Evolutionary conservation across 2,888 invertebrate species (phyloP), one percentile per base, ranked within the genome.

Genomic region (Mayetiola destructor): DNA sequence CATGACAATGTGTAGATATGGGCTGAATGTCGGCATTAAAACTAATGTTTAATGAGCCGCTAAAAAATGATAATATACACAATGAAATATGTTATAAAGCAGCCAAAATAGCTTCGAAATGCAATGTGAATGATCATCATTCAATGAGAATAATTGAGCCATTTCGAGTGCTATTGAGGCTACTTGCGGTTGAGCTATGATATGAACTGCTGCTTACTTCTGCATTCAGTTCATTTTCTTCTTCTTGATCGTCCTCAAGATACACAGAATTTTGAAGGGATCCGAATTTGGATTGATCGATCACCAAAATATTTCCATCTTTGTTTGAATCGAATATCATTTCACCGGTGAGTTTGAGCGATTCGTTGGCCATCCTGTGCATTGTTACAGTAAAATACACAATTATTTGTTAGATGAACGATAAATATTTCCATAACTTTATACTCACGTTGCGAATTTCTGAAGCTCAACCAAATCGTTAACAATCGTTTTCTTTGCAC

Each of bases 371-470:
- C n/a, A n/a, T n/a, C n/a, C n/a, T n/a, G n/a, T n/a, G n/a, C n/a
- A n/a, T n/a, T n/a, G n/a, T 68, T 68, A 18, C 63, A 65, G 53
- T 62, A 62, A 52, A 71, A 71, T 58, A 30, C 65, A 57, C 71
- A 71, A 52, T 67, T 63, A 66, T 71, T 27, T 60, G 6, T 6
- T 9, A 32, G 32, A 32, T 32, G 32, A n/a, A n/a, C n/a, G n/a
- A 8, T 23, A 23, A 42, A 21, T 14, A 23, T 23, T 3, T 42
- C 4, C 10, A 12, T 48, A 27, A 12, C 32, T 32, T 32, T 6
- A 48, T 2, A n/a, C 53, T 53, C 30, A 53, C 53, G 29, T 18
- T 9, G 30, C 18, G 1, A 32, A 30, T 32, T 30, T 53, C n/a
- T 20, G 16, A 10, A 53, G 29, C 10, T 53, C 53, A 18, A 18